Evolutionary conservation across 2,113 vertebrate species (phyloP).

Genomic region (Nothobranchius furzeri): DNA sequence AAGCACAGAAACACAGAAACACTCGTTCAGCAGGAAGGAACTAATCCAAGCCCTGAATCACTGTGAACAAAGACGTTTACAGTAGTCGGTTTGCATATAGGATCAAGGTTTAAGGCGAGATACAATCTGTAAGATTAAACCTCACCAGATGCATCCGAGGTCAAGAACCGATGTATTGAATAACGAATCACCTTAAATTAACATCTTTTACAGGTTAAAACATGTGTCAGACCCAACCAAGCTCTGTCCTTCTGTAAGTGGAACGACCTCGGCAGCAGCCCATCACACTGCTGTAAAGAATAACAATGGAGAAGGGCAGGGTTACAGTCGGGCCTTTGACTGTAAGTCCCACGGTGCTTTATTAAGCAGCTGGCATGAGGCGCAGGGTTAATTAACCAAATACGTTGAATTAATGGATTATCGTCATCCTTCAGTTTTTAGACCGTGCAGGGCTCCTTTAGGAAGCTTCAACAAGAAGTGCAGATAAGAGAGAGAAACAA

Average conservation of each 20-base stretch:
- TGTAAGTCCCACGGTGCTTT: slow-evolving; percentile 34
- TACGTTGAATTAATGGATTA: slow-evolving; percentile 54
- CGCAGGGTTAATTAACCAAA: slow-evolving; percentile 58
- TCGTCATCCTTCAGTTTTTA: slow-evolving; percentile 31
- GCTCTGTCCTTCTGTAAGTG: slow-evolving; percentile 15
- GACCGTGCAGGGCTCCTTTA: slow-evolving; percentile 38
- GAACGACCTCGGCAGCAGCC: slow-evolving; percentile 11
- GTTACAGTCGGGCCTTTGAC: slow-evolving; percentile 34
- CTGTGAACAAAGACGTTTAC: background rate
- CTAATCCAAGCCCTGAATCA: background rate
- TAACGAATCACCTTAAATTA: slow-evolving; percentile 29
- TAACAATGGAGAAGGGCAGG: slow-evolving; percentile 22
- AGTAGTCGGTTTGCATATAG: background rate
- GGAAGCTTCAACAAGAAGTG: slow-evolving; percentile 34
- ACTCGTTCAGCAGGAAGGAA: background rate
- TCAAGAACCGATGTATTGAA: slow-evolving; percentile 43
- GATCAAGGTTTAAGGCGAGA: slow-evolving; percentile 6
- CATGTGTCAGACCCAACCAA: slow-evolving; percentile 40
- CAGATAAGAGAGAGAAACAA: slow-evolving; percentile 19
- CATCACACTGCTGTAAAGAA: background rate
- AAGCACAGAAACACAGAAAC: background rate
- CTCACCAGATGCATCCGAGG: background rate
- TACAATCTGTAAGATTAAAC: slow-evolving; percentile 4
- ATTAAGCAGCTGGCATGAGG: slow-evolving; percentile 45
- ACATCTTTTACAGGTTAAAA: slow-evolving; percentile 28